A percentile compares a stretch with the other conserved stretches of the same genome.
Conservation (phyloP, 2,797 vertebrate genomes). For the Phaenicophaeus curvirostris region DNA sequence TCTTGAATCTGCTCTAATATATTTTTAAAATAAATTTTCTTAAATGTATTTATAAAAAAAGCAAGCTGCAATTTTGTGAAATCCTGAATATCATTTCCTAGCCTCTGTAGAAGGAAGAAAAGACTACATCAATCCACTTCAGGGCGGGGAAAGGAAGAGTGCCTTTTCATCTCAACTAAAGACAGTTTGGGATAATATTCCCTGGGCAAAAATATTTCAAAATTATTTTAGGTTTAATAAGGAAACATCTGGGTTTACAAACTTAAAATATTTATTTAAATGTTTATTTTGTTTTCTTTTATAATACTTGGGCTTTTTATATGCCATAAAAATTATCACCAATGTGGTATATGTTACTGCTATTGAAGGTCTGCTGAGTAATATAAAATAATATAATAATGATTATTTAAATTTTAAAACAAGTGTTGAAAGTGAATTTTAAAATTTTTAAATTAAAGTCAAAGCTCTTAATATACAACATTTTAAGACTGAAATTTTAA, state of each 20-base stretch:
- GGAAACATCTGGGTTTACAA: background rate
- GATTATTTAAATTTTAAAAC: background rate
- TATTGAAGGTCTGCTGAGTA: background rate
- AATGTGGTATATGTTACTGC: background rate
- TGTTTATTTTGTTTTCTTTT: background rate
- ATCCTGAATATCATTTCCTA: background rate
- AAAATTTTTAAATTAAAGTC: background rate
- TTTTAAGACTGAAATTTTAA: background rate
- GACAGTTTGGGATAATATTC: background rate
- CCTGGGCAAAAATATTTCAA: background rate
- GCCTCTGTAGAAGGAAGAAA: background rate
- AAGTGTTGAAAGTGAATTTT: background rate
- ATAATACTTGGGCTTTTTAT: accelerated
- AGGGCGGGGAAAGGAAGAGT: background rate
- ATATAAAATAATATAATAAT: background rate
- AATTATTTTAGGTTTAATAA: background rate
- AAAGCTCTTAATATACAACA: background rate
- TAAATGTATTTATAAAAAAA: background rate
- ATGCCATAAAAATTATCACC: background rate
- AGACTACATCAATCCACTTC: accelerated
- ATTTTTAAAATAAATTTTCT: background rate
- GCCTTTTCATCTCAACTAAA: background rate
- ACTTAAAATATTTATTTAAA: background rate
- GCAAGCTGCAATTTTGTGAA: background rate
- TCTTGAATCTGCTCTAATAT: background rate